Evolutionary conservation across 2,888 invertebrate species (phyloP), one percentile per base, ranked within the genome.

Genomic region (Tanytarsus gracilentus): DNA sequence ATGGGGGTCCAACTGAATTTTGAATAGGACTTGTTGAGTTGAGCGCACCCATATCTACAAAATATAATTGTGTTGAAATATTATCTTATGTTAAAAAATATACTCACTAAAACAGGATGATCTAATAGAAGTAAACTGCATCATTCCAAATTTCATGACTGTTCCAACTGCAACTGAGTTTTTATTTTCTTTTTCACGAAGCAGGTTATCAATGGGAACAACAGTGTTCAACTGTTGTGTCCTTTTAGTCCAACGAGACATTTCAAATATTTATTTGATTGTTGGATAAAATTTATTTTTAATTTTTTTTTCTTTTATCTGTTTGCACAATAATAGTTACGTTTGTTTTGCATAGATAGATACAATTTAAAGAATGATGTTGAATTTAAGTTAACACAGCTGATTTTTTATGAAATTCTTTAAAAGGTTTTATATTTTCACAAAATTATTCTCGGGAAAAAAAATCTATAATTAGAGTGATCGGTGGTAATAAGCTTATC

Each of bases 121-220:
- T 68, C 93, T 79, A 63, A 92, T 86, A 3, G 92, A 92, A 23
- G 93, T 93, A 74, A 92, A 93, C 64, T 92, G 91, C 68, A 92
- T 92, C 72, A 90, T 89, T 66, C 93, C 93, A 92, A 93, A 94
- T 78, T 92, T 89, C 66, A 93, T 93, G 65, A 93, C 86, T 29
- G 89, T 90, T 64, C 92, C 93, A 65, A 92, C 88, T 27, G 92
- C 91, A 65, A 56, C 92, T 61, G 91, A 85, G 72, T 90, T 92
- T 71, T 85, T 88, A 72, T 88, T 89, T 69, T 85, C 84, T 64
- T 74, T 74, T 71, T 88, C 81, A 69, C 80, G 78, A 70, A 80
- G 79, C 62, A 82, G 75, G 69, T 80, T 79, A 68, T 82, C 82
- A 74, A 82, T 73, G 66, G 82, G 82, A 68, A 78, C 77, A 65